A percentile compares a stretch with the other conserved stretches of the same genome.
Conservation (phyloP, 2,888 invertebrate species). For the Sinopyrophorus schimmeli region DNA sequence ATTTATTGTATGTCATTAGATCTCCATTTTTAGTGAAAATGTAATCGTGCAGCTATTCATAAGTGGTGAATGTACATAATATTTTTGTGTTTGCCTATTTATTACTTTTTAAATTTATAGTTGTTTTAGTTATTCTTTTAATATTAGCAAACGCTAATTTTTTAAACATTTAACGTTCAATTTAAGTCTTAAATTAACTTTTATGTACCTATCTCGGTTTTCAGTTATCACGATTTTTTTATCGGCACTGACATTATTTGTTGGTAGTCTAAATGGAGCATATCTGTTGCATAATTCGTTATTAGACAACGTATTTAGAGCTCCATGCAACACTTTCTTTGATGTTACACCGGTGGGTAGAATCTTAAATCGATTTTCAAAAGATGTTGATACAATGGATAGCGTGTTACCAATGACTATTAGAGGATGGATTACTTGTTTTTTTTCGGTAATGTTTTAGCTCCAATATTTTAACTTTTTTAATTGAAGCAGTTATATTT, state of each 20-base stretch:
- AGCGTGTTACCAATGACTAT: constrained; percentile 72
- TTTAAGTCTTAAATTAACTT: no score
- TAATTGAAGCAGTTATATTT: constrained; percentile 12
- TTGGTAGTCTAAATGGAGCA: constrained; percentile 67
- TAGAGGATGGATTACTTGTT: constrained; percentile 70
- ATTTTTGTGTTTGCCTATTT: no score
- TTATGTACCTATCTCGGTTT: no score
- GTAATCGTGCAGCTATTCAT: no score
- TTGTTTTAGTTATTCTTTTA: no score
- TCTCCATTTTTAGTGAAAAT: no score
- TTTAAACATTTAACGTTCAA: no score
- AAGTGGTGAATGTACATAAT: no score
- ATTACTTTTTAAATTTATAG: no score
- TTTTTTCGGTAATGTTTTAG: constrained; percentile 59
- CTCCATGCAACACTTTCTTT: constrained; percentile 73
- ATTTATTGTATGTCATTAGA: no score
- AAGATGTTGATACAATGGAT: constrained; percentile 74
- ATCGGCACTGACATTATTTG: constrained; percentile 68
- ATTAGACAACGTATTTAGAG: constrained; percentile 67
- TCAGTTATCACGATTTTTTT: constrained; percentile 69
- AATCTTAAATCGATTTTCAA: constrained; percentile 77
- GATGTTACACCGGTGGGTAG: constrained; percentile 81
- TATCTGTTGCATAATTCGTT: constrained; percentile 66
- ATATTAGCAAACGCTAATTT: no score
- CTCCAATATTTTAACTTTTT: constrained; percentile 1